These are phyloP conservation scores for Lymantria monacha DNA, from an alignment of 2,888 invertebrate species.

Conservation along the genomic window DNA sequence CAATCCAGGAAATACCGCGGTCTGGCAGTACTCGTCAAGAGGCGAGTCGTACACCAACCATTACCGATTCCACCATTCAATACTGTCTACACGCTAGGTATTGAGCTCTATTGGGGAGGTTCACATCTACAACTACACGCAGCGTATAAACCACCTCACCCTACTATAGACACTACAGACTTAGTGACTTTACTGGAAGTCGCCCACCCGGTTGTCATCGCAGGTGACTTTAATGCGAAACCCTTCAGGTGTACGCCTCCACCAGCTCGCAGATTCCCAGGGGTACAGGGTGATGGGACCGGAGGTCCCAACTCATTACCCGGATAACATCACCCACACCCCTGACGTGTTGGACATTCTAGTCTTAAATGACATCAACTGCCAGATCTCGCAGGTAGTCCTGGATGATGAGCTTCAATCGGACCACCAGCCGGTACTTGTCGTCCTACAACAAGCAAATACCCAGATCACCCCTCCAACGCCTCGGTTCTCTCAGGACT, in stretches of 20 bases:
- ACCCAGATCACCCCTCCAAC: background rate
- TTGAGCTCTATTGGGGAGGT: background rate
- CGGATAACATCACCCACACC: background rate
- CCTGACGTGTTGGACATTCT: background rate
- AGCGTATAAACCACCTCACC: background rate
- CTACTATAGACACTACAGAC: background rate
- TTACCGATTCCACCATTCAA: too few relatives aligned
- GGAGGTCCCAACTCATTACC: background rate
- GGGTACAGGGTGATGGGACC: constrained; percentile 1
- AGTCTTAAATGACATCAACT: background rate
- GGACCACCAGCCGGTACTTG: constrained; percentile 1
- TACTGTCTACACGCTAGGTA: too few relatives aligned
- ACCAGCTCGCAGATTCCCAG: background rate
- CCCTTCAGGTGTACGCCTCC: background rate
- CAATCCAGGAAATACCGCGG: too few relatives aligned
- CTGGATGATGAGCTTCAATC: background rate
- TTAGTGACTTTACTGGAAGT: background rate
- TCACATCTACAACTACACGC: background rate
- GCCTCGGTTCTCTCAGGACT: background rate
- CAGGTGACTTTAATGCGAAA: background rate
- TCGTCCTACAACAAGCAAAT: background rate
- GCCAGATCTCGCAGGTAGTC: background rate
- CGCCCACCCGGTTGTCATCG: background rate
- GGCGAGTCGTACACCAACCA: too few relatives aligned
- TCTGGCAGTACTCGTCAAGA: too few relatives aligned